Evolutionary conservation across 2,888 invertebrate genomes (phyloP).

Genomic region (Nomada fucata): DNA sequence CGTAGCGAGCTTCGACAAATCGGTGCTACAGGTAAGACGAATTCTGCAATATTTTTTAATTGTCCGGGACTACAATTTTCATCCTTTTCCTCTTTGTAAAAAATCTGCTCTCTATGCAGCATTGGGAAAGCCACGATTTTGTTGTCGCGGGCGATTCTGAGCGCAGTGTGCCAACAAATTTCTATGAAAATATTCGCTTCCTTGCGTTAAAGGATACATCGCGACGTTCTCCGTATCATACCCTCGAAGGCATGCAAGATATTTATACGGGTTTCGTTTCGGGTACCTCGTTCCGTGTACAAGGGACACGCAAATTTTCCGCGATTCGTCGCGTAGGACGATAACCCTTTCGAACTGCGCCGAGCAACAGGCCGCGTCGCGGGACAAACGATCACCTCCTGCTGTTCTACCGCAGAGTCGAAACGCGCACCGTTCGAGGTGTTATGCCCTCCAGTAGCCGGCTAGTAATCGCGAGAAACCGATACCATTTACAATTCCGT

Average conservation of each 20-base stretch:
- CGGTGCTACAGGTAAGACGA: constrained; percentile 87
- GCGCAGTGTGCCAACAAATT: too few species aligned
- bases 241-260: neutral
- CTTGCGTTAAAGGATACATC: neutral
- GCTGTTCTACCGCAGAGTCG: neutral
- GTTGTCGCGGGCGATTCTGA: too few species aligned
- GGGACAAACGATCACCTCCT: constrained; percentile 17
- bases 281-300: neutral
- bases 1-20: constrained; percentile 90
- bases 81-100: neutral
- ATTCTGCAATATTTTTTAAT: constrained; percentile 6
- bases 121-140: too few species aligned
- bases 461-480: neutral
- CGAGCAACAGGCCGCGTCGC: constrained; percentile 50
- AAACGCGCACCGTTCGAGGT: constrained; percentile 11
- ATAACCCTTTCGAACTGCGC: neutral
- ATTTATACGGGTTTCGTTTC: neutral
- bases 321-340: constrained; percentile 17
- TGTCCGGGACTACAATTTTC: neutral
- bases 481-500: neutral
- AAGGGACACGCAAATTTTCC: constrained; percentile 20
- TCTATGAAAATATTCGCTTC: neutral
- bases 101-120: neutral
- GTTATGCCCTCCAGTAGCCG: neutral
- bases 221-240: neutral